phyloP scores from a whole-genome alignment of 2,888 invertebrate species.

The Diogma glabrata region DNA sequence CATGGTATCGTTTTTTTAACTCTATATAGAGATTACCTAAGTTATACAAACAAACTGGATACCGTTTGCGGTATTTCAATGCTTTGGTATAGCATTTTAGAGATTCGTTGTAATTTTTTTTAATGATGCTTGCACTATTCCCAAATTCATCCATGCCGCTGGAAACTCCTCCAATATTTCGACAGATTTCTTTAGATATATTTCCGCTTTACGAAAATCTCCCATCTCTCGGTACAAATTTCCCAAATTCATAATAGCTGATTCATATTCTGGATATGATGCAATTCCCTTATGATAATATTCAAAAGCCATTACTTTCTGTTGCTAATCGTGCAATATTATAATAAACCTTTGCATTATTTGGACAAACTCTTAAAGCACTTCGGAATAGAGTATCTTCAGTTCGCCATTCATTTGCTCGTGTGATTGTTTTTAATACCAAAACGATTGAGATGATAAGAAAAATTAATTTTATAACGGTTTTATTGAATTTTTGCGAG shows the following conservation, averaged over 20 bases:
- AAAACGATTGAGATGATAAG: not conserved
- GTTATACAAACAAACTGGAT: conserved; percentile 91
- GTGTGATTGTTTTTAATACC: conserved; percentile 41
- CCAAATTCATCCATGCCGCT: conserved; percentile 97
- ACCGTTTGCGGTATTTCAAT: conserved; percentile 59
- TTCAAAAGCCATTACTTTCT: conserved; percentile 57
- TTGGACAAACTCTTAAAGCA: conserved; percentile 77
- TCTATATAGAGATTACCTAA: conserved; percentile 89
- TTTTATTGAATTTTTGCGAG: conserved; percentile 4
- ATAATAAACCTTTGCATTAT: conserved; percentile 73
- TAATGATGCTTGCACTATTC: conserved; percentile 73
- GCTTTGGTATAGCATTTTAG: conserved; percentile 71
- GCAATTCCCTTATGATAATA: conserved; percentile 72
- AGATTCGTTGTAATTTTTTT: conserved; percentile 59
- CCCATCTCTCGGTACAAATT: conserved; percentile 68
- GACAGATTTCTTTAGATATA: conserved; percentile 59
- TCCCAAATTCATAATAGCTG: conserved; percentile 88
- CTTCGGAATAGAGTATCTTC: conserved; percentile 70
- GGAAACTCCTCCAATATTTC: conserved; percentile 64
- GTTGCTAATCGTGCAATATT: conserved; percentile 85
- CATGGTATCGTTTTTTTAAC: conserved; percentile 52
- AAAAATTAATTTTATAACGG: not conserved
- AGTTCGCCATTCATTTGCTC: conserved; percentile 68
- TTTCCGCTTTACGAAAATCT: conserved; percentile 57
- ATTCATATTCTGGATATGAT: conserved; percentile 71